phyloP scores from a whole-genome alignment of 2,797 vertebrate species.

The Eospalax fontanierii region DNA sequence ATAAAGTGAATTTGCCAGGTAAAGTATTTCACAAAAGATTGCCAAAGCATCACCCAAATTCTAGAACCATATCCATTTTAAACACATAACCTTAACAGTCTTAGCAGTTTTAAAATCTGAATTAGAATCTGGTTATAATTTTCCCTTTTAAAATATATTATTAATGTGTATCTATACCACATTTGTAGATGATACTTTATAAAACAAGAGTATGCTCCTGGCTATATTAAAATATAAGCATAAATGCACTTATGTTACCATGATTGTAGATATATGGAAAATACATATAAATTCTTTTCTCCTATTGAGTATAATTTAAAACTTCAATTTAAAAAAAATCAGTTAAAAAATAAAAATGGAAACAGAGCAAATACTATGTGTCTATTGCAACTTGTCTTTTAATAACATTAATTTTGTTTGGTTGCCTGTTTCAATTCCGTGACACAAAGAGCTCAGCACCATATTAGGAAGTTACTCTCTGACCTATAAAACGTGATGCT shows the following conservation, averaged over 20 bases:
- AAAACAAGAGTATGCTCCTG: conserved; percentile 77
- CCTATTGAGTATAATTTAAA: conserved; percentile 65
- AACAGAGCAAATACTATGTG: neutral
- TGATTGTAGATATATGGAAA: conserved; percentile 76
- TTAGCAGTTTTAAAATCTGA: too few relatives aligned
- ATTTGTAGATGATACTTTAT: too few relatives aligned
- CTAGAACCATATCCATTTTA: too few relatives aligned
- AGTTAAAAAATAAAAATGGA: neutral
- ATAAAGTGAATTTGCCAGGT: too few relatives aligned
- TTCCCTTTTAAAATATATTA: too few relatives aligned
- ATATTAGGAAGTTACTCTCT: neutral
- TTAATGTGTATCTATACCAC: too few relatives aligned
- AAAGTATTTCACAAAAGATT: too few relatives aligned
- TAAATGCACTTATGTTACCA: conserved; percentile 85
- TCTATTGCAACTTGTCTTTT: conserved; percentile 38
- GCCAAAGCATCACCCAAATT: too few relatives aligned
- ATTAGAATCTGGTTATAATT: too few relatives aligned
- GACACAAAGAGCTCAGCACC: conserved; percentile 76
- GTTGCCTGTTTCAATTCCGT: conserved; percentile 47
- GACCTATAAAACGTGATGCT: conserved; percentile 72
- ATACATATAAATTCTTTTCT: conserved; percentile 65
- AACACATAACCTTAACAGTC: too few relatives aligned
- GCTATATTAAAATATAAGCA: conserved; percentile 81
- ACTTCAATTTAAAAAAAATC: conserved; percentile 77
- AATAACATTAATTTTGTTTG: conserved; percentile 56